Conservation (phyloP, 2,113 vertebrate genomes). For the Ceratotherium simum region DNA sequence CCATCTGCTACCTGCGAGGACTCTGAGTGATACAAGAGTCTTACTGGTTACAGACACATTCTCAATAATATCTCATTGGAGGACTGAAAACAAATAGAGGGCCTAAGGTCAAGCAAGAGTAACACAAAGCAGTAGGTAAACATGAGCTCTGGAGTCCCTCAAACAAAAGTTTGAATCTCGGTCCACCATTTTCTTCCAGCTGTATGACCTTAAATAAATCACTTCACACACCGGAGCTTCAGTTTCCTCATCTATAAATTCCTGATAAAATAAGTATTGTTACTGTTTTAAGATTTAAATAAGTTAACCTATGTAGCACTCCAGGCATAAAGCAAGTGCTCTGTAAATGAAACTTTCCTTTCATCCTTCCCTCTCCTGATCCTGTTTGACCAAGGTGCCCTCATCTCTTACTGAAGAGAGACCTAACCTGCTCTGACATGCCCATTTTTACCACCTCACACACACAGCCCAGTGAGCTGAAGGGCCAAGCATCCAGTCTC, state of each 20-base stretch:
- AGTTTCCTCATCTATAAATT: constrained; percentile 33
- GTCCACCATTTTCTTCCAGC: background rate
- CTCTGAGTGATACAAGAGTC: constrained; percentile 18
- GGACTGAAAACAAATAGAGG: constrained; percentile 47
- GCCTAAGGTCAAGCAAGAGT: constrained; percentile 27
- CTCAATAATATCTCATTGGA: constrained; percentile 57
- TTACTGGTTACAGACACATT: constrained; percentile 51
- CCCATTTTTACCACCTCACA: background rate
- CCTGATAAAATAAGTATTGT: background rate
- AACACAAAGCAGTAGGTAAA: constrained; percentile 49
- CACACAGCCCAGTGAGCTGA: background rate
- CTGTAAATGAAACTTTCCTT: constrained; percentile 21
- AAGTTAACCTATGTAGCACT: background rate
- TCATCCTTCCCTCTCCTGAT: constrained; percentile 8
- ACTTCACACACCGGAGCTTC: background rate
- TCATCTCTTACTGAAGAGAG: constrained; percentile 15
- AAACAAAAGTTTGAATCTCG: constrained; percentile 51
- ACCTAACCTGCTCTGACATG: constrained; percentile 20
- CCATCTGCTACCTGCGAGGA: constrained; percentile 28
- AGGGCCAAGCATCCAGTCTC: background rate
- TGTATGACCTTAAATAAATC: constrained; percentile 42
- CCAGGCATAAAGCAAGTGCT: background rate
- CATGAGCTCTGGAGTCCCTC: background rate
- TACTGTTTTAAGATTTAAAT: constrained; percentile 31
- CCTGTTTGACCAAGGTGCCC: background rate